A percentile compares a stretch with the other conserved stretches of the same genome.
phyloP scores from a whole-genome alignment of 1,140 invertebrate genomes.

The Bombus difficillimus region DNA sequence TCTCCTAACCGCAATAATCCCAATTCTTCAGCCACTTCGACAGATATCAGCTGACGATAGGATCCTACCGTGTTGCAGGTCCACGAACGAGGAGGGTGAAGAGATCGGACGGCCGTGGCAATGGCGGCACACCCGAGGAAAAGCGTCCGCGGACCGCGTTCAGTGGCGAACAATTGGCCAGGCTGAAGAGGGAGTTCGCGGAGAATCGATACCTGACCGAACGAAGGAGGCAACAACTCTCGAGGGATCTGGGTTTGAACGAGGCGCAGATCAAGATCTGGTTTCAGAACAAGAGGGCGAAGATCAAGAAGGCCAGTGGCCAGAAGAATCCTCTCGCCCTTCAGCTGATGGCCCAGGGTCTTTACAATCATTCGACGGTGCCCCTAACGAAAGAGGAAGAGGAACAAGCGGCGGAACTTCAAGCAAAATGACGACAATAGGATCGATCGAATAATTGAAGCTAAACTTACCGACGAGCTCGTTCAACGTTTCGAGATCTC shows the following conservation, averaged over 20 bases:
- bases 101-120: slow-evolving; percentile 61
- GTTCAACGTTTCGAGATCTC: not conserved
- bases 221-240: slow-evolving; percentile 94
- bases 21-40: slow-evolving; percentile 47
- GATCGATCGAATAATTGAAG: not conserved
- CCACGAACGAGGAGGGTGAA: slow-evolving; percentile 77
- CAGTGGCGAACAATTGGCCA: slow-evolving; percentile 95
- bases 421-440: slow-evolving; percentile 77
- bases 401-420: slow-evolving; percentile 84
- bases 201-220: slow-evolving; percentile 98
- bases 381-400: slow-evolving; percentile 92
- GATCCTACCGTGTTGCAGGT: slow-evolving; percentile 75
- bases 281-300: slow-evolving; percentile 99
- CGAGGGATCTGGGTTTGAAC: slow-evolving; percentile 95
- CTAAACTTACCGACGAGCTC: not conserved
- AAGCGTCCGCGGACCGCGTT: slow-evolving; percentile 98
- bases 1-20: not conserved
- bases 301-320: slow-evolving; percentile 97
- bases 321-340: slow-evolving; percentile 94
- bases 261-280: slow-evolving; percentile 99
- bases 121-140: slow-evolving; percentile 86
- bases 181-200: slow-evolving; percentile 96
- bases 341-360: slow-evolving; percentile 96
- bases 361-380: slow-evolving; percentile 95
- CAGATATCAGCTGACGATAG: slow-evolving; percentile 75